These are phyloP conservation scores for Lasius platythorax DNA, from an alignment of 2,888 invertebrate genomes.

Conservation along the genomic window DNA sequence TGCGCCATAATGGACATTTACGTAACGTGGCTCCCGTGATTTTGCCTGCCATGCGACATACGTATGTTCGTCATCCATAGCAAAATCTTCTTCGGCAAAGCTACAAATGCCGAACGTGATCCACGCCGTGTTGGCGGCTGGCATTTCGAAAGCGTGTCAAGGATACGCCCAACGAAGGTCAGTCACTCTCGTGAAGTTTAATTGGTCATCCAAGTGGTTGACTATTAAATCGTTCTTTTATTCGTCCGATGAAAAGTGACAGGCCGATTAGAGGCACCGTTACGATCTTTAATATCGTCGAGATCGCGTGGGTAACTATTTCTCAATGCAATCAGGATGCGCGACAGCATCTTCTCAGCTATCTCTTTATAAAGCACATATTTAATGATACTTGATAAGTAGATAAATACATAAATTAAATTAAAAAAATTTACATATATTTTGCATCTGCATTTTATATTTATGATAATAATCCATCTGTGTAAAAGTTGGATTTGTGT, in stretches of 20 bases:
- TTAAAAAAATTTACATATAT: not conserved
- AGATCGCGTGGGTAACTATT: not conserved
- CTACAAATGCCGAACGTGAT: conserved; percentile 21
- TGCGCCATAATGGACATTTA: conserved; percentile 47
- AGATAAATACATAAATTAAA: not conserved
- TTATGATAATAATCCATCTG: not conserved
- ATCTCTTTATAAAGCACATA: not conserved
- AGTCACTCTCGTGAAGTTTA: conserved; percentile 43
- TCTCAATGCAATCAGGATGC: not conserved
- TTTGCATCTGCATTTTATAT: not conserved
- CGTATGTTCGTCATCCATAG: not conserved
- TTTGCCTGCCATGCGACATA: conserved; percentile 14
- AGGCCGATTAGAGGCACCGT: not conserved
- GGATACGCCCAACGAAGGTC: conserved; percentile 42
- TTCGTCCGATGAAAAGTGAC: conserved; percentile 20
- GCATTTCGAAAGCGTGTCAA: conserved; percentile 49
- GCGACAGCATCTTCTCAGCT: not conserved
- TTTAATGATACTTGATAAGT: not conserved
- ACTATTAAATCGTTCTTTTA: conserved; percentile 3
- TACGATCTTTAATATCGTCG: not conserved
- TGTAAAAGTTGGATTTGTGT: not conserved
- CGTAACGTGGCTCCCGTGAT: conserved; percentile 46
- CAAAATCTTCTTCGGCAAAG: conserved; percentile 27
- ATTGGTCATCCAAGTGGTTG: conserved; percentile 36
- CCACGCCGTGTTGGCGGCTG: not conserved